Conservation (phyloP, 2,113 vertebrate species). For the Oxyruncus cristatus region DNA sequence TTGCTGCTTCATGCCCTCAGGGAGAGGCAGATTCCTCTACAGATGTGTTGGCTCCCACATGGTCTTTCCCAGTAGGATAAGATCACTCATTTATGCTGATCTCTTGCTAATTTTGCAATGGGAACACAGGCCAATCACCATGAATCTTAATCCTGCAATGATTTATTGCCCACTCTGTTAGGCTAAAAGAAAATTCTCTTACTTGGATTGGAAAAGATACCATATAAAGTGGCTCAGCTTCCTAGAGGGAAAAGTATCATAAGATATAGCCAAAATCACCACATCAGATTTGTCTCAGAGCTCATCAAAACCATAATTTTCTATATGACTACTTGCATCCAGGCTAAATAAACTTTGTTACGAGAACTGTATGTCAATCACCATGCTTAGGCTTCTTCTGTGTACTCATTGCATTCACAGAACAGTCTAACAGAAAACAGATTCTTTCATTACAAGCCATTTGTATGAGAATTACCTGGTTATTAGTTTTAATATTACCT, state of each 20-base stretch:
- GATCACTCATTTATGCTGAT: not conserved
- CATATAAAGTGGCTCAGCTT: not conserved
- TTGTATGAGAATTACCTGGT: not conserved
- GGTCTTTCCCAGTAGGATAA: not conserved
- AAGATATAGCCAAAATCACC: not conserved
- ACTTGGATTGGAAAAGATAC: not conserved
- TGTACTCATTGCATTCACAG: not conserved
- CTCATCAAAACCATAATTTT: not conserved
- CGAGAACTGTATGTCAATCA: not conserved
- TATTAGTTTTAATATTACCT: not conserved
- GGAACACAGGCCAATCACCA: not conserved
- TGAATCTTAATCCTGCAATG: not conserved
- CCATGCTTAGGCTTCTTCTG: not conserved
- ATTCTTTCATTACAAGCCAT: not conserved
- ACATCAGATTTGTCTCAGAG: not conserved
- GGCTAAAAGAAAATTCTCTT: not conserved
- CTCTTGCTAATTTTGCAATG: not conserved
- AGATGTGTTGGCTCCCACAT: not conserved
- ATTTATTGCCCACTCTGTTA: accelerated
- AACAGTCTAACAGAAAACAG: not conserved
- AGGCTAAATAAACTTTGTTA: not conserved
- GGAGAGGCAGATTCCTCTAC: not conserved
- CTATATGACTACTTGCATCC: not conserved
- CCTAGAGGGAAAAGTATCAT: not conserved
- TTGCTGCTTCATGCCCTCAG: not conserved